phyloP scores from a whole-genome alignment of 2,113 vertebrate genomes.

The Myodes glareolus region DNA sequence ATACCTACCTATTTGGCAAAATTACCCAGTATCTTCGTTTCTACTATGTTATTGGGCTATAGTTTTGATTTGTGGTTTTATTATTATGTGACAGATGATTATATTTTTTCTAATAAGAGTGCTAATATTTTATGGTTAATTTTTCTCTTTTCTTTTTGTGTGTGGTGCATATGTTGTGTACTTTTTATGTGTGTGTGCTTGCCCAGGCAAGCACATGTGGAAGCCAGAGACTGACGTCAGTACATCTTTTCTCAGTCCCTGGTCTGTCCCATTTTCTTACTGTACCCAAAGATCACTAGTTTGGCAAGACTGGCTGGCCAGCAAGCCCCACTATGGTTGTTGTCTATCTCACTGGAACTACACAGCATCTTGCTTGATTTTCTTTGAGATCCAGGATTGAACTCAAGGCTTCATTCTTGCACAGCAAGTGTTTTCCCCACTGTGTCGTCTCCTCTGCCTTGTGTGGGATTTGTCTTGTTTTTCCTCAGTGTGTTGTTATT shows the following conservation, averaged over 20 bases:
- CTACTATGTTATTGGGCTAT: accelerated
- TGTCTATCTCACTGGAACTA: background rate
- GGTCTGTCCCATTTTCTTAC: background rate
- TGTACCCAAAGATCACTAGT: background rate
- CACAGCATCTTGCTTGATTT: background rate
- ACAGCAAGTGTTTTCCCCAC: too few relatives aligned
- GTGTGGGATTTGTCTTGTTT: background rate
- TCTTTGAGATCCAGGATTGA: background rate
- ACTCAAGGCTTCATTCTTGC: background rate
- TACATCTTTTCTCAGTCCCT: background rate
- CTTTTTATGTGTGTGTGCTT: background rate
- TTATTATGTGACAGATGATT: background rate
- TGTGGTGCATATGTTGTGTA: background rate
- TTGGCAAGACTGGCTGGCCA: background rate
- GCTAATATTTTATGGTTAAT: background rate
- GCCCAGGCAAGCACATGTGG: too few relatives aligned
- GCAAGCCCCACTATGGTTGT: background rate
- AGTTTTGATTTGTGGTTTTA: background rate
- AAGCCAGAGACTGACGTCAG: background rate
- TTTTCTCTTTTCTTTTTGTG: background rate
- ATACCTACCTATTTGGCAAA: background rate
- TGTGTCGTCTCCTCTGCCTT: too few relatives aligned
- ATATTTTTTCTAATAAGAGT: background rate
- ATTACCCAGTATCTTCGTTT: background rate
- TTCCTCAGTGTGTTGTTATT: background rate